These are phyloP conservation scores for Thamnophis sirtalis DNA, from an alignment of 2,113 vertebrate genomes.

Conservation along the genomic window DNA sequence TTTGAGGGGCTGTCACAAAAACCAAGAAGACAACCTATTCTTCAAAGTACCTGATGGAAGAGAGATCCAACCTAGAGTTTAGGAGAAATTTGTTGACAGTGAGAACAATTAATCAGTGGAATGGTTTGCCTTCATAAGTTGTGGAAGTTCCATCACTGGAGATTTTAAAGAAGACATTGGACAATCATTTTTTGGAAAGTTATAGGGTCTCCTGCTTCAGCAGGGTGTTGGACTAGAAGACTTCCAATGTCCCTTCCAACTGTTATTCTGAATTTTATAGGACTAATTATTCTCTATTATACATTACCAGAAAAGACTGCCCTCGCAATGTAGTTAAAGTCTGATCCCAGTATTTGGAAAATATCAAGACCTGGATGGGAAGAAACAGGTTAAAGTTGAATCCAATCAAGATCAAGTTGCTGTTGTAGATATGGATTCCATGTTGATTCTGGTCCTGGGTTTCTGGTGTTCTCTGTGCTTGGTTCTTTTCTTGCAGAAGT, in stretches of 20 bases:
- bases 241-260: not conserved
- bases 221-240: not conserved
- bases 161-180: not conserved
- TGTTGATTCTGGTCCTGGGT: not conserved
- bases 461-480: not conserved
- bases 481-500: not conserved
- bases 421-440: not conserved
- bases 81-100: not conserved
- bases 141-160: not conserved
- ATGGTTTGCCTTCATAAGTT: not conserved
- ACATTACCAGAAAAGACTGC: not conserved
- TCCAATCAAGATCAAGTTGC: not conserved
- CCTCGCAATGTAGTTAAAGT: not conserved
- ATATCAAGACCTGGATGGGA: not conserved
- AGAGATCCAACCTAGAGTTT: not conserved
- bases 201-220: not conserved
- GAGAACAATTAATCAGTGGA: not conserved
- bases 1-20: not conserved
- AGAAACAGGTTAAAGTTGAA: not conserved
- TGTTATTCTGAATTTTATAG: not conserved
- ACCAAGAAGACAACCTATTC: not conserved
- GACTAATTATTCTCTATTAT: not conserved
- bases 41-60: not conserved
- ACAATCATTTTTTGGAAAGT: not conserved
- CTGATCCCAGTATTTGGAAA: not conserved